Percentiles rank a stretch among this genome's conserved stretches.
These are phyloP conservation scores for Balaeniceps rex DNA, from an alignment of 2,113 vertebrate species.

Conservation along the genomic window DNA sequence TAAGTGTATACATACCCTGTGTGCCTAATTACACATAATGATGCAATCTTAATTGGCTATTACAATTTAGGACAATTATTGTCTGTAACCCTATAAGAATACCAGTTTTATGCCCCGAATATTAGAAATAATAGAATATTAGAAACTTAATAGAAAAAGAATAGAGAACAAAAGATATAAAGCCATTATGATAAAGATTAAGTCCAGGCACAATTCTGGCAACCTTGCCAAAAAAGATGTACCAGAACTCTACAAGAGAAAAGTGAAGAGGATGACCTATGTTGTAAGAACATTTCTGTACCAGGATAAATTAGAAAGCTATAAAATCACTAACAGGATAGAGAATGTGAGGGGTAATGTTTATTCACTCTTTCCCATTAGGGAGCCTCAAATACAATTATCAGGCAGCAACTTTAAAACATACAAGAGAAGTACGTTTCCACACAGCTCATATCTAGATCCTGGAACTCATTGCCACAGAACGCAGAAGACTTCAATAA, in stretches of 20 bases:
- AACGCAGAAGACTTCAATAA: not conserved
- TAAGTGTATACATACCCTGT: not conserved
- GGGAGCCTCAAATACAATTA: not conserved
- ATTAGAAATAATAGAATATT: not conserved
- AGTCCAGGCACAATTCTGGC: not conserved
- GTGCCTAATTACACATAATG: not conserved
- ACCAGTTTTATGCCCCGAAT: too few species aligned
- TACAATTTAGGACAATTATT: not conserved
- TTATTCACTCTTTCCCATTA: not conserved
- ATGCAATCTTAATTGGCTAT: not conserved
- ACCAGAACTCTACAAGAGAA: not conserved
- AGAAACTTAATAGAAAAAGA: not conserved
- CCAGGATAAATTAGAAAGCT: not conserved
- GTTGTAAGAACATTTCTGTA: not conserved
- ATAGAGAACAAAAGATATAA: not conserved
- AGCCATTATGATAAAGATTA: not conserved
- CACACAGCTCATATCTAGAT: not conserved
- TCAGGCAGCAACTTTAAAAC: not conserved
- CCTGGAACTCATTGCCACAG: not conserved
- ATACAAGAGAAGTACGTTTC: not conserved
- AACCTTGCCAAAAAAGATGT: not conserved
- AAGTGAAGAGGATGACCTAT: not conserved
- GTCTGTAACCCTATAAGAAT: not conserved
- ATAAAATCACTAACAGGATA: not conserved
- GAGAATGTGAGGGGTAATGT: not conserved